Base-by-base conservation (phyloP, 2,888 invertebrate species). In the Mycalesis mineus region DNA sequence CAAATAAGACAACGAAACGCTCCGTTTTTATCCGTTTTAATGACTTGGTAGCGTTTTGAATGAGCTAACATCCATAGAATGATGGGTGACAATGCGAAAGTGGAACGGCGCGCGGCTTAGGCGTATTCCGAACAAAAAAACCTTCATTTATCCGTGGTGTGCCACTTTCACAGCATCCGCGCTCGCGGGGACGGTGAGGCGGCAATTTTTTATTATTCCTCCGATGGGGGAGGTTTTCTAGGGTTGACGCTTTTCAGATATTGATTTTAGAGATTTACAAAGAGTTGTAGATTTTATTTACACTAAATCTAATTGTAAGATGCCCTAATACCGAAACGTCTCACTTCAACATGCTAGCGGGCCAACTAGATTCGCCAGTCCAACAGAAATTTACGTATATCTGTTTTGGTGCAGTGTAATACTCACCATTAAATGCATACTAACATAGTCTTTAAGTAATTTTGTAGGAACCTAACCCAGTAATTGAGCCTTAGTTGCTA, bases 151-250 rank as follows among this genome's bases (percentile, higher is more conserved):
- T 88, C 84, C 86, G 81, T 82, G 77, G 82, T 80, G 88, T 87
- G 86, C 88, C 88, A 88, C 86, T 88, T 88, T 88, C 88, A 87
- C 83, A 82, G 88, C 83, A 83, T 87, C 87, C 88, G 87, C 71
- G 85, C 85, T 84, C 75, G 85, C 82, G 82, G 87, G 84, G 82
- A 80, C 80, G 77, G 78, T 77, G 74, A 68, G 75, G 79, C 74
- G 79, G 80, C 78, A 80, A 82, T 88, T 87, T 86, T 88, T 84
- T 88, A 84, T 87, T 82, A 84, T 87, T 83, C 80, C 80, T 56
- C 69, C 68, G 72, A 72, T 36, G 52, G 52, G 71, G 70, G 70
- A 73, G 65, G 47, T 15, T 47, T 15, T 9, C 15, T 47, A 67
- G 80, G 73, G 45, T 55, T 69, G 77, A 72, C 68, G 11, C 47